phyloP scores from a whole-genome alignment of 1,140 invertebrate species.

The Drosophila setifemur region DNA sequence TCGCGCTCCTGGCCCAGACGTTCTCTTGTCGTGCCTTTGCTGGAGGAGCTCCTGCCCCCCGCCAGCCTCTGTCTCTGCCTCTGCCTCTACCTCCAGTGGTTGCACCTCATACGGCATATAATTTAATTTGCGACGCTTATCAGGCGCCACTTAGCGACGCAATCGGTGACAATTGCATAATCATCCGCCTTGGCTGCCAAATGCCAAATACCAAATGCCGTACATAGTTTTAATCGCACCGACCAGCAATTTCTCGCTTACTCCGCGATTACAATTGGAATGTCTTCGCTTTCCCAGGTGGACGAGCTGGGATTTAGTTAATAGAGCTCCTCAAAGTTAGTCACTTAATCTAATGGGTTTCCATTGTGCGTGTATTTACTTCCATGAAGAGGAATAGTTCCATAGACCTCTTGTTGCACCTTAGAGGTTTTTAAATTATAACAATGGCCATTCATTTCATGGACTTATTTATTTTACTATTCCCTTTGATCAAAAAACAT shows the following conservation, averaged over 20 bases:
- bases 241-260: conserved; percentile 10
- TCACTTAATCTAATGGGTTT: neutral
- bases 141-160: conserved; percentile 64
- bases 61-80: neutral
- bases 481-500: too few relatives aligned
- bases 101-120: conserved; percentile 55
- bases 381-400: too few relatives aligned
- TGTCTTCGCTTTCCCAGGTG: neutral
- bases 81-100: neutral
- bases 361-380: neutral
- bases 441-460: too few relatives aligned
- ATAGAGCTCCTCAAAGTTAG: neutral
- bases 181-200: too few relatives aligned
- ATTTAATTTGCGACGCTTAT: conserved; percentile 78
- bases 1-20: conserved; percentile 25
- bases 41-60: too few relatives aligned
- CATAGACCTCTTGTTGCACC: too few relatives aligned
- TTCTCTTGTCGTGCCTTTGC: conserved; percentile 31
- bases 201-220: too few relatives aligned
- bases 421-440: too few relatives aligned
- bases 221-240: conserved; percentile 23
- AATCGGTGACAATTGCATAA: conserved; percentile 77
- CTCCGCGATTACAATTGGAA: conserved; percentile 11
- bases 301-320: neutral
- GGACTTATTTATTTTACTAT: too few relatives aligned